Evolutionary conservation across 2,797 vertebrate species (phyloP).

Genomic region (Trachurus trachurus): DNA sequence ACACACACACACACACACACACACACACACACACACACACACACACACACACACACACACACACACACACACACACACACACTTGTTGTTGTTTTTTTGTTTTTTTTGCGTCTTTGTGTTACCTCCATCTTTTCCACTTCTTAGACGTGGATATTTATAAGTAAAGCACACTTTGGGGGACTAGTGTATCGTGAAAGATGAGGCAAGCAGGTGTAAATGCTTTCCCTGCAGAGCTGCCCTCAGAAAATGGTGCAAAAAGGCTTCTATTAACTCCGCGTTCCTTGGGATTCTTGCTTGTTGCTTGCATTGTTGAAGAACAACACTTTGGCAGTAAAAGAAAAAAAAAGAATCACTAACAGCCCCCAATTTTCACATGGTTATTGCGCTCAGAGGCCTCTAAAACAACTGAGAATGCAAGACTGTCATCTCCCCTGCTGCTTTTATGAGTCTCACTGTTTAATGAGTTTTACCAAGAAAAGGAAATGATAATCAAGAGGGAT

Average conservation of each 20-base stretch:
- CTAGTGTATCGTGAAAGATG: conserved; percentile 79
- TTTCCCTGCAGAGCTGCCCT: conserved; percentile 79
- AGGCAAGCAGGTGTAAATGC: conserved; percentile 84
- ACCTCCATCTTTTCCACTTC: conserved; percentile 51
- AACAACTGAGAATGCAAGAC: conserved; percentile 77
- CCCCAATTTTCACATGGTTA: conserved; percentile 76
- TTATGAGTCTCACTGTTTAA: conserved; percentile 80
- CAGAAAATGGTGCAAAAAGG: conserved; percentile 76
- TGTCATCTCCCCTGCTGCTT: conserved; percentile 80
- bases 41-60: background rate
- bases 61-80: background rate
- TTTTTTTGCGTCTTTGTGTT: conserved; percentile 28
- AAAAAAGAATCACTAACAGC: conserved; percentile 68
- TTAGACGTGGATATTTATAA: conserved; percentile 75
- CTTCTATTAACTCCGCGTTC: conserved; percentile 74
- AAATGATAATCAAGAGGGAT: conserved; percentile 81
- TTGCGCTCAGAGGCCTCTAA: conserved; percentile 79
- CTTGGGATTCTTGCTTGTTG: conserved; percentile 76
- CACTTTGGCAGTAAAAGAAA: conserved; percentile 68
- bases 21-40: conserved; percentile 1
- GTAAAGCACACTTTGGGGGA: conserved; percentile 72
- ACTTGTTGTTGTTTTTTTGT: conserved; percentile 48
- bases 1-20: conserved; percentile 2
- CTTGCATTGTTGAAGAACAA: conserved; percentile 77
- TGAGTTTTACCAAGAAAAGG: conserved; percentile 82